phyloP scores from a whole-genome alignment of 2,888 invertebrate genomes.

The Apotomis betuletana region DNA sequence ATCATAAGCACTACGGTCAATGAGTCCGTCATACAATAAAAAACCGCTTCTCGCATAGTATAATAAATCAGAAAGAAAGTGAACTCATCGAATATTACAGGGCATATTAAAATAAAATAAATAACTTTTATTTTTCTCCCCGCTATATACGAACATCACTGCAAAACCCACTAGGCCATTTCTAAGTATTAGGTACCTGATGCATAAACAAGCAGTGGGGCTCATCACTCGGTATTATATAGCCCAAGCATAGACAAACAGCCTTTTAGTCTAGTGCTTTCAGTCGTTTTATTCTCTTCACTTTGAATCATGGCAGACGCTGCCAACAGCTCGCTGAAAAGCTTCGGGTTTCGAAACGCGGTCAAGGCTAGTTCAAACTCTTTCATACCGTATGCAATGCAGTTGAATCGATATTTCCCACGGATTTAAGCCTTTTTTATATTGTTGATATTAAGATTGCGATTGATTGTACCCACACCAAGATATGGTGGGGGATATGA shows the following conservation, averaged over 20 bases:
- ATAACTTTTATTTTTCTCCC: no score
- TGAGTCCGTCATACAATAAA: no score
- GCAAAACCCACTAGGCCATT: neutral
- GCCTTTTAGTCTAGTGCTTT: conserved; percentile 41
- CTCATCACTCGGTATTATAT: conserved; percentile 44
- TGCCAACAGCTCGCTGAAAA: conserved; percentile 36
- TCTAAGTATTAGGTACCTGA: conserved; percentile 35
- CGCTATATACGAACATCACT: no score
- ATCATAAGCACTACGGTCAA: no score
- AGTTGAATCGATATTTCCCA: conserved; percentile 17
- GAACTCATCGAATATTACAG: no score
- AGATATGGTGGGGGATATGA: no score
- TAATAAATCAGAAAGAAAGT: no score
- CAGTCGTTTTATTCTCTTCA: conserved; percentile 43
- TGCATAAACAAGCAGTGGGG: conserved; percentile 48
- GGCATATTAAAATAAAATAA: no score
- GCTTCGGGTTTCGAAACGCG: conserved; percentile 28
- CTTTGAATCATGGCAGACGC: conserved; percentile 24
- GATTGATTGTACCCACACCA: no score
- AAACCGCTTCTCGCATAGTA: no score
- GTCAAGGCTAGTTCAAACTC: conserved; percentile 33
- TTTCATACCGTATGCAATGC: conserved; percentile 25
- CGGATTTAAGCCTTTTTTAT: no score
- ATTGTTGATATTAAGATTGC: no score
- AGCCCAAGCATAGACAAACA: conserved; percentile 44